phyloP scores from a whole-genome alignment of 2,888 invertebrate species.

The Corbicula japonica region DNA sequence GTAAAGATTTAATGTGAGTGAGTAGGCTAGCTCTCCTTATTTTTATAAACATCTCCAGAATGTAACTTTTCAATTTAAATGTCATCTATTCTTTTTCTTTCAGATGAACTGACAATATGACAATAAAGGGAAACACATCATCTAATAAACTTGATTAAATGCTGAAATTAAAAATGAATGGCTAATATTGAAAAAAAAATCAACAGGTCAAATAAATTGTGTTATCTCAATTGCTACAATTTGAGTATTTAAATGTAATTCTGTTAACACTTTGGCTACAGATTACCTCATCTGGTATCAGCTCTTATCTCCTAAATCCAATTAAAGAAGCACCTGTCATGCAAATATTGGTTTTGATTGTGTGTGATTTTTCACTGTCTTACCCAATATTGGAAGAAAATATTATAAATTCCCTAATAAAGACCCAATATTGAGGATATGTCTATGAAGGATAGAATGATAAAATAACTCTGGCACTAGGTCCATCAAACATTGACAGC shows the following conservation, averaged over 20 bases:
- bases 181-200: constrained; percentile 8
- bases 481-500: constrained; percentile 14
- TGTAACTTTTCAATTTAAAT: too few relatives aligned
- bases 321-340: constrained; percentile 41
- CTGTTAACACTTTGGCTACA: too few relatives aligned
- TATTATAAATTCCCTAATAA: constrained; percentile 59
- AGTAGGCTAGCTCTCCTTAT: too few relatives aligned
- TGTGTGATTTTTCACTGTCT: constrained; percentile 37
- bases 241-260: too few relatives aligned
- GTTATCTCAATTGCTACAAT: constrained; percentile 9
- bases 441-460: constrained; percentile 22
- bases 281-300: constrained; percentile 3
- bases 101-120: too few relatives aligned
- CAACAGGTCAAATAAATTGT: constrained; percentile 13
- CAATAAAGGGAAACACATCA: too few relatives aligned
- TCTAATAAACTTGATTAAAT: too few relatives aligned
- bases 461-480: constrained; percentile 36
- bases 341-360: constrained; percentile 9
- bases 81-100: too few relatives aligned
- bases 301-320: constrained; percentile 27
- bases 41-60: too few relatives aligned
- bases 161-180: too few relatives aligned
- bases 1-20: too few relatives aligned
- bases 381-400: constrained; percentile 57
- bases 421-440: constrained; percentile 11